Evolutionary conservation across 2,113 vertebrate species (phyloP).

Genomic region (Atrichornis clamosus): DNA sequence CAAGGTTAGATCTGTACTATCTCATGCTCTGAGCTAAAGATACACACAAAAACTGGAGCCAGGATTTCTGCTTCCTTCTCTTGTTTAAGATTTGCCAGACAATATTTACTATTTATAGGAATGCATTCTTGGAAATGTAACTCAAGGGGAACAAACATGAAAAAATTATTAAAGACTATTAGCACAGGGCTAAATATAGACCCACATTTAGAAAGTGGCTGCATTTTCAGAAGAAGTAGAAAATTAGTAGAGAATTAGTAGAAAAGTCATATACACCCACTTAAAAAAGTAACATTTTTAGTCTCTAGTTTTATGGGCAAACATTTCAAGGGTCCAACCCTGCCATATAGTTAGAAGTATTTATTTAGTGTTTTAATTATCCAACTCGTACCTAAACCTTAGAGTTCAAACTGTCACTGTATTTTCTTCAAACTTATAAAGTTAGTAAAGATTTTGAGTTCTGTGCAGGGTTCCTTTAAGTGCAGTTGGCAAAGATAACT

Average conservation of each 20-base stretch:
- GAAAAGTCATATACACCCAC: fast-evolving
- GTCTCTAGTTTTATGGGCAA: not conserved
- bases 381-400: not conserved
- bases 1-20: not conserved
- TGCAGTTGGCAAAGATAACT: not conserved
- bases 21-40: not conserved
- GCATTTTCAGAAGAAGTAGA: not conserved
- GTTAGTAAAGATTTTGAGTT: not conserved
- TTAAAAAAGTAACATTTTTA: not conserved
- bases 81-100: not conserved
- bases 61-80: not conserved
- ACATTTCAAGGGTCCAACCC: not conserved
- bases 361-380: not conserved
- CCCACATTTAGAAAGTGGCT: not conserved
- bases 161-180: not conserved
- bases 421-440: not conserved
- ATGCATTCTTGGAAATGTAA: not conserved
- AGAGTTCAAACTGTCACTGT: not conserved
- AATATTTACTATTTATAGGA: not conserved
- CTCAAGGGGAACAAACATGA: not conserved
- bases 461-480: not conserved
- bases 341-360: not conserved
- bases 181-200: not conserved
- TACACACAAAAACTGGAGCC: not conserved
- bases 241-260: too few relatives aligned